Evolutionary conservation across 1,140 invertebrate genomes (phyloP).

Genomic region (Ditylenchus dipsaci): DNA sequence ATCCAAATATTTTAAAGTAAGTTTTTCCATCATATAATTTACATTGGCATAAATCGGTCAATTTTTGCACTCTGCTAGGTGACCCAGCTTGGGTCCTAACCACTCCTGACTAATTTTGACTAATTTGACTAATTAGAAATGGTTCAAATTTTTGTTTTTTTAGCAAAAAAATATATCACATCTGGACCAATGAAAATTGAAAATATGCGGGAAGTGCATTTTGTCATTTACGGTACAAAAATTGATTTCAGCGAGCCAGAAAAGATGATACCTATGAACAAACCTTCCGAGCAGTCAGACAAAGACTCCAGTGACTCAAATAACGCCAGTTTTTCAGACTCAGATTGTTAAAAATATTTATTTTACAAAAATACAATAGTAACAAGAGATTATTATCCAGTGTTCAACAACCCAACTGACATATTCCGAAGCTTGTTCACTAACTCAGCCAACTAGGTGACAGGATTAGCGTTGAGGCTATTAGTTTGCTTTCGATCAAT

Average conservation of each 20-base stretch:
- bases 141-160: too few relatives aligned
- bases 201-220: too few relatives aligned
- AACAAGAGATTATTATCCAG: not conserved
- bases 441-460: slow-evolving; percentile 47
- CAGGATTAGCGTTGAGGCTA: slow-evolving; percentile 38
- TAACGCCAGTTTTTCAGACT: slow-evolving; percentile 4
- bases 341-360: slow-evolving; percentile 8
- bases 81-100: too few relatives aligned
- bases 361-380: not conserved
- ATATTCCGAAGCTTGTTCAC: not conserved
- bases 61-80: too few relatives aligned
- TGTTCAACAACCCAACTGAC: too few relatives aligned
- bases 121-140: too few relatives aligned
- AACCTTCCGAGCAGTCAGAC: not conserved
- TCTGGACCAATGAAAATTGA: too few relatives aligned
- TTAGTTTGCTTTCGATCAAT: slow-evolving; percentile 37
- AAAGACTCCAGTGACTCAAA: not conserved
- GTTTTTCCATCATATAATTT: not conserved
- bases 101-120: too few relatives aligned
- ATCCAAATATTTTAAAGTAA: slow-evolving; percentile 9
- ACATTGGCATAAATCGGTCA: not conserved
- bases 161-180: too few relatives aligned
- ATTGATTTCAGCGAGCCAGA: not conserved
- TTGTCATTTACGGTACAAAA: too few relatives aligned
- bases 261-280: too few relatives aligned